Conservation (phyloP, 2,888 invertebrate species). For the Dryocosmus kuriphilus region DNA sequence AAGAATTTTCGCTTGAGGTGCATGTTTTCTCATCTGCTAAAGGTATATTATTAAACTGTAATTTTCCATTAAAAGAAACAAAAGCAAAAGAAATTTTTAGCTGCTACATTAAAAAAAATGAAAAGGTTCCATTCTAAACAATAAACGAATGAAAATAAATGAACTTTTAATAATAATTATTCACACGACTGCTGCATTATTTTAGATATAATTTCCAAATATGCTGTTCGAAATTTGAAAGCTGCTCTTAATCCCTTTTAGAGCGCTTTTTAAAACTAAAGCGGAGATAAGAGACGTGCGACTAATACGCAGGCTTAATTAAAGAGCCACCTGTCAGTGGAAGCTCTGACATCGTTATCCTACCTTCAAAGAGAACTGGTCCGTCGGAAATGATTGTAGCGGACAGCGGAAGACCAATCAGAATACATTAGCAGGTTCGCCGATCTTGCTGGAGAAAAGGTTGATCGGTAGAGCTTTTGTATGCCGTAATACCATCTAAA, state of each 20-base stretch:
- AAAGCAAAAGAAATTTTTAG: no score
- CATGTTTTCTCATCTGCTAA: no score
- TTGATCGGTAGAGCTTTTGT: slow-evolving; percentile 23
- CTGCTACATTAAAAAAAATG: no score
- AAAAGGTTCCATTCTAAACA: no score
- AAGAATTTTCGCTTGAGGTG: no score
- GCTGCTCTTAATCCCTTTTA: slow-evolving; percentile 45
- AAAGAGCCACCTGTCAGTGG: slow-evolving; percentile 51
- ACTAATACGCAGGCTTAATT: slow-evolving; percentile 49
- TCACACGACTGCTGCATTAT: not conserved
- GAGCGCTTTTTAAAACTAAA: slow-evolving; percentile 51
- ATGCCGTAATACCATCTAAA: slow-evolving; percentile 27
- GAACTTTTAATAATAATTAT: not conserved
- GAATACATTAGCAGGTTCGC: slow-evolving; percentile 58
- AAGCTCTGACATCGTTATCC: slow-evolving; percentile 50
- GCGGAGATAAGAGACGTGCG: slow-evolving; percentile 42
- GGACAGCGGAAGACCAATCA: slow-evolving; percentile 60
- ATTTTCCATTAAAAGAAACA: no score
- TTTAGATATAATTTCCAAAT: not conserved
- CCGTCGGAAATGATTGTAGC: slow-evolving; percentile 47
- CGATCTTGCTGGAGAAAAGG: slow-evolving; percentile 14
- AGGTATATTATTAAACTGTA: no score
- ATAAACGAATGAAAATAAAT: not conserved
- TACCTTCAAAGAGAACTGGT: slow-evolving; percentile 47
- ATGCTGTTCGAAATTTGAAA: not conserved